phyloP scores from a whole-genome alignment of 2,113 vertebrate genomes.

The Microtus ochrogaster region DNA sequence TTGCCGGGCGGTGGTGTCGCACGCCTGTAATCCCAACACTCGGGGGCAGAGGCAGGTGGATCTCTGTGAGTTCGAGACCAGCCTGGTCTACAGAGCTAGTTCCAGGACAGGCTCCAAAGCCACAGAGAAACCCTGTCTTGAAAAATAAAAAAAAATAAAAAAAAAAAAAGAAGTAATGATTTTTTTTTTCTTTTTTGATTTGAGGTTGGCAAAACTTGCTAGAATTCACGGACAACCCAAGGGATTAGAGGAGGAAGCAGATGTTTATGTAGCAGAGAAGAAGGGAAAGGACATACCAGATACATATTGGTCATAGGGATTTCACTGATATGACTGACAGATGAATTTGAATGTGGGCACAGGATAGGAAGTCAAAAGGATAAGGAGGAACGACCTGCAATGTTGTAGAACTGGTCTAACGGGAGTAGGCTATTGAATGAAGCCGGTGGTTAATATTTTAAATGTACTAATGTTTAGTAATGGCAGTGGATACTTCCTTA shows the following conservation, averaged over 20 bases:
- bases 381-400: not conserved
- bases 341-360: not conserved
- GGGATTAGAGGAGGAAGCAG: not conserved
- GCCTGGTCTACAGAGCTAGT: no score
- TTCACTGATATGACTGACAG: not conserved
- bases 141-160: no score
- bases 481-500: not conserved
- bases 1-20: no score
- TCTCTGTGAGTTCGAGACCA: no score
- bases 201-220: not conserved
- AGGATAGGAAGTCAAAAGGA: not conserved
- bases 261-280: not conserved
- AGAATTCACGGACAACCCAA: not conserved
- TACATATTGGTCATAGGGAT: not conserved
- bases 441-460: not conserved
- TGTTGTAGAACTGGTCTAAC: not conserved
- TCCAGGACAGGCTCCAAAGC: no score
- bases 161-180: not conserved
- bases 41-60: no score
- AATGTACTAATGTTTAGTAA: not conserved
- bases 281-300: not conserved
- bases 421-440: not conserved
- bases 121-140: no score
- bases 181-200: not conserved
- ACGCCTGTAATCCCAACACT: no score